Evolutionary conservation across 2,113 vertebrate species (phyloP), one percentile per base, ranked within the genome.

Genomic region (Nannobrachium achirus): DNA sequence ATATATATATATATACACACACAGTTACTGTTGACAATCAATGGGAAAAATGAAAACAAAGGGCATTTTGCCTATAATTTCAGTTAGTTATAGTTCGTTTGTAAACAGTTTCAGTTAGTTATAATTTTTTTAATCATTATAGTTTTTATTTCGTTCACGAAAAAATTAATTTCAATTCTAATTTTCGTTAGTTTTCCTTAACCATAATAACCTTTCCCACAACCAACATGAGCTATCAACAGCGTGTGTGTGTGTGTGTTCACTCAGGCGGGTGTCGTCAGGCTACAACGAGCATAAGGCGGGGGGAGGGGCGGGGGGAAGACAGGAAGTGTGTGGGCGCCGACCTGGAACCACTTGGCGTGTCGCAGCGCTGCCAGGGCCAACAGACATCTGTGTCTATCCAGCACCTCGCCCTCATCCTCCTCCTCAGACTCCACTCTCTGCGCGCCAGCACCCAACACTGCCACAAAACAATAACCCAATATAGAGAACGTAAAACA

Each of bases 321-420:
- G 86, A 88, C 87, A 86, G 88, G 89, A 91, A 91, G 88, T 90
- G 90, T 96, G 92, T 92, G 95, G 95, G 90, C 92, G 96, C 98
- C 95, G 96, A 99, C 98, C 98, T 99, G 97, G 95, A 99, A 99
- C 98, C 98, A 99, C 94, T 99, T 99, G 94, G 98, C 95, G 96
- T 99, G 98, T 94, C 98, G 96, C 91, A 99, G 98, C 93, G 98
- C 98, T 93, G 97, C 97, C 97, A 99, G 96, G 94, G 98, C 98
- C 82, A 96, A 94, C 92, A 99, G 96, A 94, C 98, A 99, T 95
- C 96, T 97, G 94, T 98, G 96, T 96, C 96, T 97, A 95, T 98
- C 96, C 96, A 99, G 89, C 94, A 98, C 94, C 94, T 98, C 96
- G 92, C 94, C 94, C 93, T 98, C 96, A 91, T 94, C 91, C 91